Evolutionary conservation across 2,888 invertebrate genomes (phyloP).

Genomic region (Aphelenchoides bicaudatus): DNA sequence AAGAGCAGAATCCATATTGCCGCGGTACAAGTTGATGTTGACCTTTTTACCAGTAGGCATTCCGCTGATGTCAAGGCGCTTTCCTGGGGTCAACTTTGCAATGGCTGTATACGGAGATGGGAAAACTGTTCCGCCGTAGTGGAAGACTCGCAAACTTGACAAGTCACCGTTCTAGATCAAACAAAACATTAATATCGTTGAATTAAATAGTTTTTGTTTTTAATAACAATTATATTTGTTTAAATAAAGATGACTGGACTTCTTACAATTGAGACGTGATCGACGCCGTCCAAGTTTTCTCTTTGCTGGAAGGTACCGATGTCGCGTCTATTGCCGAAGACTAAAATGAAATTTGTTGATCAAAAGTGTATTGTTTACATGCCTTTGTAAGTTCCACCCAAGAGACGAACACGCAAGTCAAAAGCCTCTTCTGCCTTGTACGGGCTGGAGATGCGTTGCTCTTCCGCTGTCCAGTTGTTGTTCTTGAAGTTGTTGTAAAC

Average conservation of each 20-base stretch:
- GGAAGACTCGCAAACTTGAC: no score
- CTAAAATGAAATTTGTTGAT: constrained; percentile 28
- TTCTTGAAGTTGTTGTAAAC: constrained; percentile 44
- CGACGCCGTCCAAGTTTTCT: constrained; percentile 51
- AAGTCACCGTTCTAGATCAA: constrained; percentile 5
- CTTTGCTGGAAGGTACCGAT: constrained; percentile 58
- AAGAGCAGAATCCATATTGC: constrained; percentile 54
- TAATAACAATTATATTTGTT: no score
- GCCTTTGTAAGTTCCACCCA: constrained; percentile 54
- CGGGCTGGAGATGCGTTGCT: constrained; percentile 55
- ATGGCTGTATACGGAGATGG: constrained; percentile 56
- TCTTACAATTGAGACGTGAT: constrained; percentile 57
- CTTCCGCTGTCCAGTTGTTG: constrained; percentile 57
- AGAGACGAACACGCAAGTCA: constrained; percentile 56
- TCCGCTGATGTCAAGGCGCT: constrained; percentile 56
- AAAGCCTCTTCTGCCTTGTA: constrained; percentile 55
- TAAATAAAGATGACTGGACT: no score
- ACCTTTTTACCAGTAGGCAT: constrained; percentile 46
- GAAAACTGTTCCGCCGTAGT: constrained; percentile 51
- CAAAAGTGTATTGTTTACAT: background rate
- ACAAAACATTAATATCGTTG: background rate
- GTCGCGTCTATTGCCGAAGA: constrained; percentile 57
- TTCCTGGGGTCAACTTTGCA: constrained; percentile 53
- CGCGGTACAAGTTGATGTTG: constrained; percentile 56
- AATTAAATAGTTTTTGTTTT: no score